A percentile compares a stretch with the other conserved stretches of the same genome.
These are phyloP conservation scores for Myotis brandtii DNA, from an alignment of 2,113 vertebrate species.

Conservation along the genomic window DNA sequence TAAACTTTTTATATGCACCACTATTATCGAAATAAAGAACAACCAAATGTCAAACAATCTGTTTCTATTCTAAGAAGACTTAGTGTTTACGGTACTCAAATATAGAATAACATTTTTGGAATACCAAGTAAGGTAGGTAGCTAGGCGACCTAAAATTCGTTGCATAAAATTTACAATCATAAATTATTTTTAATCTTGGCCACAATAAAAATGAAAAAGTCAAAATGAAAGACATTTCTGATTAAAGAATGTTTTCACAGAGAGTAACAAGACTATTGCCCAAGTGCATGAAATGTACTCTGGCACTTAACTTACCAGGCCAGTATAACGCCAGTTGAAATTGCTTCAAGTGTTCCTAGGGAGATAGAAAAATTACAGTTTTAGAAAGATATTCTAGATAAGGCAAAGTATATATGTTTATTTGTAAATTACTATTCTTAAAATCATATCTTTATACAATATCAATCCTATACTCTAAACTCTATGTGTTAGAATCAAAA, in stretches of 20 bases:
- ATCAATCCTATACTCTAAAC: not conserved
- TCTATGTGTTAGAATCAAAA: not conserved
- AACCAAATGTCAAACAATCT: constrained; percentile 71
- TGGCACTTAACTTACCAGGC: not conserved
- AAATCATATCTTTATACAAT: not conserved
- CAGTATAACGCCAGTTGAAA: not conserved
- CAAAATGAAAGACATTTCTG: not conserved
- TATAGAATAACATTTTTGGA: constrained; percentile 64
- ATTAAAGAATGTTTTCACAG: not conserved
- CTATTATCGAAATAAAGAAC: constrained; percentile 56
- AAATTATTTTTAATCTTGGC: constrained; percentile 1
- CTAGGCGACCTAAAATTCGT: not conserved
- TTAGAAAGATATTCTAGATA: not conserved
- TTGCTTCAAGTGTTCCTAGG: not conserved
- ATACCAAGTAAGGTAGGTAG: constrained; percentile 62
- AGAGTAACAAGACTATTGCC: not conserved
- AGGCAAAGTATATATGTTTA: not conserved
- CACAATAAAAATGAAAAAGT: constrained; percentile 31
- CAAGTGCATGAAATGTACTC: not conserved
- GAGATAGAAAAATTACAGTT: not conserved
- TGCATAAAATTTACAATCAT: constrained; percentile 16
- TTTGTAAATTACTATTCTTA: not conserved
- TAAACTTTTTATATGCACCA: constrained; percentile 24
- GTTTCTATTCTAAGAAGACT: constrained; percentile 61
- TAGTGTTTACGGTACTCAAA: constrained; percentile 44